Conservation (phyloP, 2,888 invertebrate genomes). For the Nephrotoma appendiculata region DNA sequence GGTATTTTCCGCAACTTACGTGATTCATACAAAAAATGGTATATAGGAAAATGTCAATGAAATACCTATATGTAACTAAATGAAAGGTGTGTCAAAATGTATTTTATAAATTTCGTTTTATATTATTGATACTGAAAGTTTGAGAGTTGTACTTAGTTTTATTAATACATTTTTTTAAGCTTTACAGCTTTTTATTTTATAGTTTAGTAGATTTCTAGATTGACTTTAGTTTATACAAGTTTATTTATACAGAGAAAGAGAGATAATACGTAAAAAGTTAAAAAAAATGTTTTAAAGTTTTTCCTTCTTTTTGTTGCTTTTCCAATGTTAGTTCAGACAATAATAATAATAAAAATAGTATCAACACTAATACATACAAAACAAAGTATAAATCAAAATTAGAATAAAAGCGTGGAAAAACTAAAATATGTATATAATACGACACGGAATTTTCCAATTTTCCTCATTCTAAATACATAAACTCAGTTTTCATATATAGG, state of each 20-base stretch:
- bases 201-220: neutral
- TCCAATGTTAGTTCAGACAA: neutral
- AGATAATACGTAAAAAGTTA: neutral
- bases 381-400: neutral
- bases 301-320: neutral
- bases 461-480: neutral
- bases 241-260: neutral
- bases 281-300: neutral
- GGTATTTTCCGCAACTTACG: neutral
- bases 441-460: neutral
- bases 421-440: neutral
- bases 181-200: neutral
- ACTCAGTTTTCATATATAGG: neutral
- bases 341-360: neutral
- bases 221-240: neutral
- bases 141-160: neutral
- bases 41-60: neutral
- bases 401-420: neutral
- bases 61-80: neutral
- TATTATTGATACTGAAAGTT: neutral
- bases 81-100: neutral
- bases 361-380: neutral
- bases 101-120: neutral
- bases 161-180: neutral
- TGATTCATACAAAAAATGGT: neutral